These are phyloP conservation scores for Smittia sp. DNA, from an alignment of 2,888 invertebrate species.

Conservation along the genomic window DNA sequence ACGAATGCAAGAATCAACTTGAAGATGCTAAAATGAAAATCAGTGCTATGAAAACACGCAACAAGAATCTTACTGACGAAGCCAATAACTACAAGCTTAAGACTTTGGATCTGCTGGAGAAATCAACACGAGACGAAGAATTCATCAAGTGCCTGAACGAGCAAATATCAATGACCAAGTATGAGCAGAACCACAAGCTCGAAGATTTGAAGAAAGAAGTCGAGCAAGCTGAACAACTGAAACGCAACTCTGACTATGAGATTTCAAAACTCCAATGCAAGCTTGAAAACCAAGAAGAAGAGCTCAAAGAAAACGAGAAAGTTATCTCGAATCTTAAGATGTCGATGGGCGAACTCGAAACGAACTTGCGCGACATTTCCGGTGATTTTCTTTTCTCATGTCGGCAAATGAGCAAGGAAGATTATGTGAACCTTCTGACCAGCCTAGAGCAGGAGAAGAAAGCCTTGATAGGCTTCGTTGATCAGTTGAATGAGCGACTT, in stretches of 20 bases:
- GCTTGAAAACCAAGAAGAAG: conserved; percentile 46
- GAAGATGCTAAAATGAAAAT: conserved; percentile 60
- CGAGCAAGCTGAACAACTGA: conserved; percentile 45
- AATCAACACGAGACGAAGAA: conserved; percentile 63
- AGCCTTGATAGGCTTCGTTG: not conserved
- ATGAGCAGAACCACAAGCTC: conserved; percentile 48
- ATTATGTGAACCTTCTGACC: not conserved
- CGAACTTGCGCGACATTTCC: conserved; percentile 49
- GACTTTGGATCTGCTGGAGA: conserved; percentile 60
- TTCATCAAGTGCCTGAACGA: conserved; percentile 61
- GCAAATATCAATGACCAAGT: conserved; percentile 48
- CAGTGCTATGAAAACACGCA: conserved; percentile 66
- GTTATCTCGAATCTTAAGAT: conserved; percentile 46
- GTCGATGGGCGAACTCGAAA: conserved; percentile 47
- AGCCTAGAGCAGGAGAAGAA: conserved; percentile 24
- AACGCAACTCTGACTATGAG: conserved; percentile 45
- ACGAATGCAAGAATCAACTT: conserved; percentile 61
- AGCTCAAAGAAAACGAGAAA: conserved; percentile 46
- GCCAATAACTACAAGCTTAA: conserved; percentile 59
- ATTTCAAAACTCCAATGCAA: conserved; percentile 47
- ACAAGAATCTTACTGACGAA: conserved; percentile 67
- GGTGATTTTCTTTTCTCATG: conserved; percentile 52
- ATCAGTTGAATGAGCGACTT: conserved; percentile 46
- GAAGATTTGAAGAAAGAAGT: conserved; percentile 47
- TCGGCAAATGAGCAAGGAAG: conserved; percentile 50